Evolutionary conservation across 1,140 invertebrate species (phyloP).

Genomic region (Cecropterus lyciades): DNA sequence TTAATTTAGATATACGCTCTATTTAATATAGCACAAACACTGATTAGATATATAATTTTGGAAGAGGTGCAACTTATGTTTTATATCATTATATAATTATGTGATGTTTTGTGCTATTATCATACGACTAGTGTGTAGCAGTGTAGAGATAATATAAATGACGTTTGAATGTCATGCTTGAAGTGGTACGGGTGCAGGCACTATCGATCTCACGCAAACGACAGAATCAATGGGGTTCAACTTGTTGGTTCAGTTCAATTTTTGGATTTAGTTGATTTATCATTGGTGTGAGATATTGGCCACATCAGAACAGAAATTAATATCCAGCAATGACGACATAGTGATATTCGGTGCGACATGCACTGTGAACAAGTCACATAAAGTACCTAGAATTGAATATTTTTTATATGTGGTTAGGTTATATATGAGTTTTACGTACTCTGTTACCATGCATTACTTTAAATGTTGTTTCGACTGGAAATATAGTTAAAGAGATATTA

Average conservation of each 20-base stretch:
- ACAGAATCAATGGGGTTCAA: conserved; percentile 29
- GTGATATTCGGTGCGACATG: conserved; percentile 79
- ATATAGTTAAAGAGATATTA: conserved; percentile 21
- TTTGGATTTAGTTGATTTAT: conserved; percentile 3
- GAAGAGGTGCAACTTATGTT: conserved; percentile 33
- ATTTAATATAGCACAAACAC: conserved; percentile 10
- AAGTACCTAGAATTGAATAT: conserved; percentile 14
- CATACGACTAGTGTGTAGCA: conserved; percentile 63
- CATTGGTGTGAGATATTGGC: conserved; percentile 55
- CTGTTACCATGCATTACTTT: conserved; percentile 59
- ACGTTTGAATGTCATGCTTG: conserved; percentile 67
- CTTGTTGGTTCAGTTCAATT: conserved; percentile 9
- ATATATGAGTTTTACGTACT: conserved; percentile 40
- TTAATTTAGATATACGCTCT: neutral
- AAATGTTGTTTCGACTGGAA: conserved; percentile 57
- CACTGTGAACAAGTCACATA: conserved; percentile 69
- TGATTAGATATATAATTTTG: conserved; percentile 25
- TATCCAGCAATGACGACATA: conserved; percentile 64
- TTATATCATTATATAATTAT: conserved; percentile 39
- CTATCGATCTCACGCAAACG: conserved; percentile 61
- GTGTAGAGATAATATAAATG: conserved; percentile 44
- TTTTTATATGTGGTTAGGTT: conserved; percentile 35
- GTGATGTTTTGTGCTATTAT: conserved; percentile 57
- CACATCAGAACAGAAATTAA: conserved; percentile 60
- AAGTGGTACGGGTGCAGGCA: conserved; percentile 79